Evolutionary conservation across 1,140 invertebrate genomes (phyloP).

Genomic region (Glomeris maerens): DNA sequence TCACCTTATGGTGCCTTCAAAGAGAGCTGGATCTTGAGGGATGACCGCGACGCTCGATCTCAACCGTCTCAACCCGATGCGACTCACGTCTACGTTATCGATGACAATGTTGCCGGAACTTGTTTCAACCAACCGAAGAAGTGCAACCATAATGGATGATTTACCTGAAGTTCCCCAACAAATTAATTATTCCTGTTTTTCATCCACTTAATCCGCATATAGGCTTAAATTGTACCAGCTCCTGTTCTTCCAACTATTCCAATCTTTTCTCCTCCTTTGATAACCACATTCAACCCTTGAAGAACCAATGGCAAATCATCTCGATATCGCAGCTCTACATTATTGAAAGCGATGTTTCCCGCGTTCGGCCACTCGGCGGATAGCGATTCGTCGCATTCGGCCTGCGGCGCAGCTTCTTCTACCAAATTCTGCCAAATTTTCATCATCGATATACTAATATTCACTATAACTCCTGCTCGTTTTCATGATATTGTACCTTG

Average conservation of each 20-base stretch:
- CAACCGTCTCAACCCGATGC: slow-evolving; percentile 33
- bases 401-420: slow-evolving; percentile 17
- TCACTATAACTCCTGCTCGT: too few relatives aligned
- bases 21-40: slow-evolving; percentile 34
- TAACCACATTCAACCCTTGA: slow-evolving; percentile 30
- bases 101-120: slow-evolving; percentile 25
- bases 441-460: too few relatives aligned
- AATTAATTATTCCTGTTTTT: not conserved
- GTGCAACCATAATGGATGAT: slow-evolving; percentile 25
- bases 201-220: not conserved
- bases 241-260: slow-evolving; percentile 40
- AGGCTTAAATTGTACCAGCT: slow-evolving; percentile 27
- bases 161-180: slow-evolving; percentile 21
- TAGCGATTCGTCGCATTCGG: slow-evolving; percentile 14
- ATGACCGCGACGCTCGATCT: slow-evolving; percentile 31
- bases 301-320: slow-evolving; percentile 31
- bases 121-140: slow-evolving; percentile 25
- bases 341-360: slow-evolving; percentile 30
- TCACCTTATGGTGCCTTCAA: slow-evolving; percentile 38
- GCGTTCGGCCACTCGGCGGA: slow-evolving; percentile 29
- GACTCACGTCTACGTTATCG: slow-evolving; percentile 28
- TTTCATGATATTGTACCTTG: slow-evolving; percentile 27
- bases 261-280: slow-evolving; percentile 36
- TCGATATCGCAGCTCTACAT: slow-evolving; percentile 32
- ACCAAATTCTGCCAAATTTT: slow-evolving; percentile 10